A percentile compares a stretch with the other conserved stretches of the same genome.
These are phyloP conservation scores for Myxocyprinus asiaticus DNA, from an alignment of 2,113 vertebrate genomes.

Conservation along the genomic window DNA sequence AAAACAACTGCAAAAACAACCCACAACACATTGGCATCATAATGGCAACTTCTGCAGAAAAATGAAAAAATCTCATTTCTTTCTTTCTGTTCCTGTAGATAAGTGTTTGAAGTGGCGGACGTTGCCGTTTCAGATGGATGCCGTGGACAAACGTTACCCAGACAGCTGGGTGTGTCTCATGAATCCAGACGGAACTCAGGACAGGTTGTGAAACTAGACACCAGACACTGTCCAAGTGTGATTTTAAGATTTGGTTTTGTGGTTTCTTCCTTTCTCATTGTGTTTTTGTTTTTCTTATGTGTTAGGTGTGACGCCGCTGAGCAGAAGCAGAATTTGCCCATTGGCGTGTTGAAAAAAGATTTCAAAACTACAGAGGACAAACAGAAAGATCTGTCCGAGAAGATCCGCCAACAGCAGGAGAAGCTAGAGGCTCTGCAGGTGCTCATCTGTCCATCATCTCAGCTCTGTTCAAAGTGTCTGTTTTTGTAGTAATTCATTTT, in stretches of 20 bases:
- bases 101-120: slow-evolving; percentile 97
- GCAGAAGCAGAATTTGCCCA: slow-evolving; percentile 92
- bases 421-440: slow-evolving; percentile 92
- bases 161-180: slow-evolving; percentile 96
- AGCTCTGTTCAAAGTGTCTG: not conserved
- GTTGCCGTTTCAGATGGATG: slow-evolving; percentile 91
- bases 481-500: not conserved
- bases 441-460: not conserved
- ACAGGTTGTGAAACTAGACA: slow-evolving; percentile 75
- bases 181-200: slow-evolving; percentile 91
- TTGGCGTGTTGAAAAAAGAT: slow-evolving; percentile 88
- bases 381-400: slow-evolving; percentile 88
- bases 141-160: slow-evolving; percentile 92
- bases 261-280: not conserved
- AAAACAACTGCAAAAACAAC: too few relatives aligned
- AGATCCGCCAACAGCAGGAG: slow-evolving; percentile 91
- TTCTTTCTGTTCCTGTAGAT: slow-evolving; percentile 72
- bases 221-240: too few relatives aligned
- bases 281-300: not conserved
- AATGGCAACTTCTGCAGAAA: too few relatives aligned
- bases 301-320: slow-evolving; percentile 90
- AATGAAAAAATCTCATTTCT: too few relatives aligned
- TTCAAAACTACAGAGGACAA: slow-evolving; percentile 84
- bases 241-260: too few relatives aligned
- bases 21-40: too few relatives aligned